Evolutionary conservation across 2,113 vertebrate genomes (phyloP), one percentile per base, ranked within the genome.

Genomic region (Camarhynchus parvulus): DNA sequence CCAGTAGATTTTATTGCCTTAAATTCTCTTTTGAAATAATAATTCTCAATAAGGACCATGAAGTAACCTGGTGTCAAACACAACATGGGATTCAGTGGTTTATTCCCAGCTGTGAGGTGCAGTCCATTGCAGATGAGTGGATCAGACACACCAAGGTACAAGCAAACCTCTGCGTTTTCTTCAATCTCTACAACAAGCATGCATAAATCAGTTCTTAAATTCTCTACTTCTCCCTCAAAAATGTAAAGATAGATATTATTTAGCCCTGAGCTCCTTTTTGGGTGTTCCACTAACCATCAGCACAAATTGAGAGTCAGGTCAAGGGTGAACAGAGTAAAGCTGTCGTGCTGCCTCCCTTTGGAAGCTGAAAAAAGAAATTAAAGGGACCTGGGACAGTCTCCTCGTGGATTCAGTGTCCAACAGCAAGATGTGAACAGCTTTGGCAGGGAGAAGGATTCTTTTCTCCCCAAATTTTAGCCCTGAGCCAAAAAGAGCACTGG

Each of bases 211-310:
- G 1, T 37, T 63, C 63, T 62, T 23, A 53, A 93, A 64, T 55
- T 14, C 7, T 17, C 30, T 1, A 1, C 2, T 44, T 73, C 46
- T 42, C 3, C 15, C 27, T 4, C 4, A 50, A 0, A 81, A 75
- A 39, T 16, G 6, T 55, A 33, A 74, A 67, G 23, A 13, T 12
- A 44, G 33, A 35, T 58, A 19, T 42, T 21, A 41, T 66, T 50
- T n/a, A 89, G 11, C 19, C 15, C 15, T 31, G 56, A 82, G 58
- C 56, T 79, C 5, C 17, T 56, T 83, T 83, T 62, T 59, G 62
- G 49, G 18, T 59, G 39, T 59, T 31, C 52, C 21, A 13, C 24
- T 39, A 1, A 61, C 52, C 1, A 0, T 84, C 56, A 62, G 15
- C 49, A 72, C 41, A 79, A 67, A 35, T 8, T 41, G 12, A 72